These are phyloP conservation scores for Polydrusus pterygomalis DNA, from an alignment of 2,888 invertebrate genomes.

Conservation along the genomic window DNA sequence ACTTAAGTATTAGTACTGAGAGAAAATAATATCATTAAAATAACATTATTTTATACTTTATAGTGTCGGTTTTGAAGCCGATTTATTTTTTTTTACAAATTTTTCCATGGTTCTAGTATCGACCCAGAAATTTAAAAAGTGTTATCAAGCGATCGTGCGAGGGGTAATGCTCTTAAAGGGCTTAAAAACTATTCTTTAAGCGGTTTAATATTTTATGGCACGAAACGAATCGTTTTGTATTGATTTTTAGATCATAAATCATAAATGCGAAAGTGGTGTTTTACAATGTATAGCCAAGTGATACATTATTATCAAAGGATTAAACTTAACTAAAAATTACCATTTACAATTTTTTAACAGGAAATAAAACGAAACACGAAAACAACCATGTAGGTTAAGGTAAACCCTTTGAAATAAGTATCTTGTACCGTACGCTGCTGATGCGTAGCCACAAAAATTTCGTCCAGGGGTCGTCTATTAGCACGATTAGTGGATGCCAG, in stretches of 20 bases:
- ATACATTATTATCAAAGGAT: not conserved
- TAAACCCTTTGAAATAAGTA: no score
- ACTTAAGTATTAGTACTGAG: no score
- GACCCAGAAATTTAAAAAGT: not conserved
- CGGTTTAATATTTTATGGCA: constrained; percentile 20
- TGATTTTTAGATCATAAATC: constrained; percentile 24
- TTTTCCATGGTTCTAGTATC: not conserved
- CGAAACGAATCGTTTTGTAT: constrained; percentile 20
- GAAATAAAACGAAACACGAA: no score
- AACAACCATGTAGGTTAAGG: no score
- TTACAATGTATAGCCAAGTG: constrained; percentile 2
- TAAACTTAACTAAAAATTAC: not conserved
- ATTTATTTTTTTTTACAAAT: not conserved
- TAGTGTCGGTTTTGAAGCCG: no score
- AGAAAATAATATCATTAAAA: no score
- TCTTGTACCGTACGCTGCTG: no score
- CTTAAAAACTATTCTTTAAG: constrained; percentile 11
- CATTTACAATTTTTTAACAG: not conserved
- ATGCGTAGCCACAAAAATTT: no score
- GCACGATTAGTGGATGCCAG: no score
- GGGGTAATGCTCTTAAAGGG: constrained; percentile 12
- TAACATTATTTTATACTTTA: no score
- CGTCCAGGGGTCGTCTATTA: no score
- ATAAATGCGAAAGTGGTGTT: constrained; percentile 11
- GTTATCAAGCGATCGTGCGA: not conserved